These are phyloP conservation scores for Tipula unca DNA, from an alignment of 2,888 invertebrate species.

Conservation along the genomic window DNA sequence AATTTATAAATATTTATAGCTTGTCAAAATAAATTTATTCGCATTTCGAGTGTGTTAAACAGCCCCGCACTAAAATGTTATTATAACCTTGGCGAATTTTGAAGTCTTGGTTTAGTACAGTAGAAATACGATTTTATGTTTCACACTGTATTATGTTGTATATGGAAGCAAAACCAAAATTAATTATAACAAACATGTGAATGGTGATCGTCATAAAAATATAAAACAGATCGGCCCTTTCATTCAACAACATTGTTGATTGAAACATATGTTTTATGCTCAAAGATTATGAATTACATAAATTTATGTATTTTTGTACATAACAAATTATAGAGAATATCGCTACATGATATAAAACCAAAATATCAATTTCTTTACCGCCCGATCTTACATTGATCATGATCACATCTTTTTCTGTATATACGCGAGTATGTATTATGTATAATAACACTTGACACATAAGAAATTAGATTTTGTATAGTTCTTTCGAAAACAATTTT, in stretches of 20 bases:
- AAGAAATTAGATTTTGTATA: not conserved
- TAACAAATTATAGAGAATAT: not conserved
- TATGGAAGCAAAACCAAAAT: not conserved
- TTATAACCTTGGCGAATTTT: not conserved
- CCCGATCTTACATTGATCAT: not conserved
- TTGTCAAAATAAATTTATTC: not conserved
- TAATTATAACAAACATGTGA: not conserved
- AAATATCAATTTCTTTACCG: not conserved
- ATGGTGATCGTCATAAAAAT: not conserved
- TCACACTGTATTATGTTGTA: not conserved
- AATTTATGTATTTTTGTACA: not conserved
- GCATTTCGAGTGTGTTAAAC: not conserved
- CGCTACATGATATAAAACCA: not conserved
- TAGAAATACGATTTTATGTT: not conserved
- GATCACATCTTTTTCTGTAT: not conserved
- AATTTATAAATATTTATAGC: too few relatives aligned
- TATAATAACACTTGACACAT: not conserved
- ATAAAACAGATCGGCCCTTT: not conserved
- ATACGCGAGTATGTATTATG: not conserved
- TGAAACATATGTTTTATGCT: conserved; percentile 14
- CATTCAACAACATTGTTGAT: not conserved
- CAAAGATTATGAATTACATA: not conserved
- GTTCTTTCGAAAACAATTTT: too few relatives aligned
- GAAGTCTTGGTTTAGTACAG: not conserved
- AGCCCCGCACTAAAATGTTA: too few relatives aligned